These are phyloP conservation scores for Camelus bactrianus DNA, from an alignment of 2,113 vertebrate genomes.

Conservation along the genomic window DNA sequence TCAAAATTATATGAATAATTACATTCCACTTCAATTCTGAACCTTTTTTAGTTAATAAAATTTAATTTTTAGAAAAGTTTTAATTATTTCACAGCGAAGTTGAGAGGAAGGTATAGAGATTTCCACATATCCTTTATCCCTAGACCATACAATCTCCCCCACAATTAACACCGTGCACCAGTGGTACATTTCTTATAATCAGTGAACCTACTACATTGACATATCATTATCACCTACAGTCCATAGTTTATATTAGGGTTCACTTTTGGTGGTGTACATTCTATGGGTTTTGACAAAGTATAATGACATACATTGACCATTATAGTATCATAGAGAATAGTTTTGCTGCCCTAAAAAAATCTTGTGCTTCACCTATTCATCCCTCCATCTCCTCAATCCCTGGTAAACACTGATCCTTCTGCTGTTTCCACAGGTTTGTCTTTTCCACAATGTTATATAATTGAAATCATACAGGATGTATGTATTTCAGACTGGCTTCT, in stretches of 20 bases:
- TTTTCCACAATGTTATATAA: not conserved
- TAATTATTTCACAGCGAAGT: constrained; percentile 11
- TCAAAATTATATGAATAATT: constrained; percentile 3
- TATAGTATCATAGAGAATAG: not conserved
- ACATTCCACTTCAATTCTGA: not conserved
- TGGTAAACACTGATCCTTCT: not conserved
- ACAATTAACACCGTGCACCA: not conserved
- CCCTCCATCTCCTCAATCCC: not conserved
- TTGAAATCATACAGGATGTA: not conserved
- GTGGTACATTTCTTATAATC: not conserved
- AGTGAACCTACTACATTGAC: not conserved
- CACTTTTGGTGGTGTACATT: not conserved
- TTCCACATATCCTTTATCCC: not conserved
- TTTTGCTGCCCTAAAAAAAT: not conserved
- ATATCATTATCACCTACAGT: not conserved
- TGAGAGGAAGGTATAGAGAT: not conserved
- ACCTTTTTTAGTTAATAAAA: not conserved
- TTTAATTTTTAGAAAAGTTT: not conserved
- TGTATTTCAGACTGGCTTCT: not conserved
- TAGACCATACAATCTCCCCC: not conserved
- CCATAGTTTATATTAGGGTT: not conserved
- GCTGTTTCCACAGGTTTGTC: not conserved
- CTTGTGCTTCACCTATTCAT: not conserved
- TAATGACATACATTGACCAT: not conserved
- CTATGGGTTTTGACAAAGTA: not conserved